A percentile compares a stretch with the other conserved stretches of the same genome.
phyloP scores from a whole-genome alignment of 1,140 invertebrate species.

The Diorhabda carinulata region DNA sequence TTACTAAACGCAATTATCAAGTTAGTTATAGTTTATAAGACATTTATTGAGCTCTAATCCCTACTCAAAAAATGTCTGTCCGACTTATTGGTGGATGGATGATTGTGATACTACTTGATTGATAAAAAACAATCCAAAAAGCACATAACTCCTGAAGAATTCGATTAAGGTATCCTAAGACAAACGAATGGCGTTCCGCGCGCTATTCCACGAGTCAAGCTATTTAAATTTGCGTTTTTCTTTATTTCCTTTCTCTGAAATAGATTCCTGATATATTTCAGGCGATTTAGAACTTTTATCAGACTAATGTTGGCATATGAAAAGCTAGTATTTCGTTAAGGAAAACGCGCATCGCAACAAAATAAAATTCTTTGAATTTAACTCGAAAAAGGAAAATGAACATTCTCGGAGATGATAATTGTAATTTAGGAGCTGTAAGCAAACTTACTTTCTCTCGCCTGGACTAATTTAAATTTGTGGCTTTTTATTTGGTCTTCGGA shows the following conservation, averaged over 20 bases:
- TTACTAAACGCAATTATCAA: too few relatives aligned
- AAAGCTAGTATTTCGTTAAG: too few relatives aligned
- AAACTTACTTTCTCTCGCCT: neutral
- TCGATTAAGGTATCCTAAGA: slow-evolving; percentile 7
- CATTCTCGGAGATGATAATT: too few relatives aligned
- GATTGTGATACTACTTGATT: neutral
- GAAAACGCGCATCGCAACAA: too few relatives aligned
- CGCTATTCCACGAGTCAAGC: neutral
- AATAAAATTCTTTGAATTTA: too few relatives aligned
- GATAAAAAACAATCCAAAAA: slow-evolving; percentile 9
- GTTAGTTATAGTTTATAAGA: too few relatives aligned
- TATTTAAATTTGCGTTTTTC: neutral
- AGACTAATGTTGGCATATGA: too few relatives aligned
- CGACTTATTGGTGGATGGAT: too few relatives aligned
- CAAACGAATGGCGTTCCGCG: slow-evolving; percentile 6
- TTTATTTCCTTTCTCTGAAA: neutral
- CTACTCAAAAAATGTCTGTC: too few relatives aligned
- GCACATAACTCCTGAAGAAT: slow-evolving; percentile 5
- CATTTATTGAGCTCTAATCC: too few relatives aligned
- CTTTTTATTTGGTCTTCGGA: neutral
- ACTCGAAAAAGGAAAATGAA: too few relatives aligned
- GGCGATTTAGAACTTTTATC: neutral
- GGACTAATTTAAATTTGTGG: neutral
- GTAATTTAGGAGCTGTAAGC: too few relatives aligned
- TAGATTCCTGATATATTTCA: neutral